Evolutionary conservation across 2,797 vertebrate species (phyloP).

Genomic region (Saxicola maurus): DNA sequence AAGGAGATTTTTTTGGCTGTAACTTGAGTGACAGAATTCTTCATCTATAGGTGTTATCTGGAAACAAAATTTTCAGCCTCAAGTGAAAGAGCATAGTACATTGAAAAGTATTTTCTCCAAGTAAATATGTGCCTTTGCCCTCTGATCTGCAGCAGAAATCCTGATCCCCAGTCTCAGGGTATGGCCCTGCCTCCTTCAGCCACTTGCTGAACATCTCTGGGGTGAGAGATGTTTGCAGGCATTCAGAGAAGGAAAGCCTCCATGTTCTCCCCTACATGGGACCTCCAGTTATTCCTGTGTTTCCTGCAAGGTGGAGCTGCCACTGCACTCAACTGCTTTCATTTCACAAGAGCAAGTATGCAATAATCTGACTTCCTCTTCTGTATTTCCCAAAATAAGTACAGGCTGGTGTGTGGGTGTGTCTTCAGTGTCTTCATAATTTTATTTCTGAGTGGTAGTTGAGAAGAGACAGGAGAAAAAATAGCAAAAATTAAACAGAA

Average conservation of each 20-base stretch:
- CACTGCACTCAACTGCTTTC: not conserved
- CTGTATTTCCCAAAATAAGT: not conserved
- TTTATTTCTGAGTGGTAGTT: not conserved
- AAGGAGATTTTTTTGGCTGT: not conserved
- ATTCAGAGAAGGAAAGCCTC: not conserved
- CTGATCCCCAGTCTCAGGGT: not conserved
- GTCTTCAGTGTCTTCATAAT: not conserved
- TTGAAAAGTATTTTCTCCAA: not conserved
- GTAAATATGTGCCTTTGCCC: not conserved
- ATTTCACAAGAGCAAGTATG: not conserved
- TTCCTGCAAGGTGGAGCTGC: not conserved
- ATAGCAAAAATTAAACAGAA: not conserved
- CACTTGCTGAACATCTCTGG: not conserved
- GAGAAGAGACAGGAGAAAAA: not conserved
- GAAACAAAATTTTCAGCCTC: not conserved
- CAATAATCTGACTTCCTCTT: not conserved
- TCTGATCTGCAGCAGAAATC: not conserved
- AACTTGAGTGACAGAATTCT: not conserved
- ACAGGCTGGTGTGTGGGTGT: not conserved
- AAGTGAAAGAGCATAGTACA: not conserved
- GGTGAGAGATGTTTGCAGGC: not conserved
- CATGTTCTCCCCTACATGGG: rapidly evolving
- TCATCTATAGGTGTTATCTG: not conserved
- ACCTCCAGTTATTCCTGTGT: not conserved
- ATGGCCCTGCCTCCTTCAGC: not conserved